Evolutionary conservation across 1,140 invertebrate genomes (phyloP).

Genomic region (Sesamia nonagrioides): DNA sequence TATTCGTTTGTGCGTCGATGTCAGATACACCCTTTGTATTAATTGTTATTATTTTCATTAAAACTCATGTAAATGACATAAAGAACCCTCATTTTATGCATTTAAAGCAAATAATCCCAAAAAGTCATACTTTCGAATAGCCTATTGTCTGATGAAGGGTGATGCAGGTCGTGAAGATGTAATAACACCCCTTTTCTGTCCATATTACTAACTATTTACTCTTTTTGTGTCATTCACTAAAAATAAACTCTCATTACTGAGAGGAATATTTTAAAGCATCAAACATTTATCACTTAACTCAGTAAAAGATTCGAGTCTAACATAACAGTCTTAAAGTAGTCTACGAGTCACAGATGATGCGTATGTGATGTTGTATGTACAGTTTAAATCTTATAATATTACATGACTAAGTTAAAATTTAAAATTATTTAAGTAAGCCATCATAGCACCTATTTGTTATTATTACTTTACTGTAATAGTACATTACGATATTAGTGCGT

Average conservation of each 20-base stretch:
- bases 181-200: conserved; percentile 1
- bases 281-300: conserved; percentile 44
- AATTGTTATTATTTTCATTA: no score
- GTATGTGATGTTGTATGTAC: conserved; percentile 63
- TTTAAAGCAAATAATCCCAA: no score
- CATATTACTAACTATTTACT: not conserved
- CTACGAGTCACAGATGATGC: conserved; percentile 50
- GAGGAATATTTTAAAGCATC: conserved; percentile 48
- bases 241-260: conserved; percentile 23
- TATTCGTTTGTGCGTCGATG: no score
- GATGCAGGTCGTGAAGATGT: conserved; percentile 5
- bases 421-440: conserved; percentile 79
- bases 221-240: conserved; percentile 10
- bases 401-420: conserved; percentile 49
- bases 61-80: no score
- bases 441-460: conserved; percentile 79
- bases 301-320: conserved; percentile 48
- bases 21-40: no score
- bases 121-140: no score
- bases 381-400: conserved; percentile 54
- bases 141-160: not conserved
- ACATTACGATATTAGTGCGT: no score
- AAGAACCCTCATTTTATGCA: no score
- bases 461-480: conserved; percentile 42
- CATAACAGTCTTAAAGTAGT: conserved; percentile 56